Evolutionary conservation across 1,140 invertebrate genomes (phyloP), one percentile per base, ranked within the genome.

Genomic region (Calycopis cecrops): DNA sequence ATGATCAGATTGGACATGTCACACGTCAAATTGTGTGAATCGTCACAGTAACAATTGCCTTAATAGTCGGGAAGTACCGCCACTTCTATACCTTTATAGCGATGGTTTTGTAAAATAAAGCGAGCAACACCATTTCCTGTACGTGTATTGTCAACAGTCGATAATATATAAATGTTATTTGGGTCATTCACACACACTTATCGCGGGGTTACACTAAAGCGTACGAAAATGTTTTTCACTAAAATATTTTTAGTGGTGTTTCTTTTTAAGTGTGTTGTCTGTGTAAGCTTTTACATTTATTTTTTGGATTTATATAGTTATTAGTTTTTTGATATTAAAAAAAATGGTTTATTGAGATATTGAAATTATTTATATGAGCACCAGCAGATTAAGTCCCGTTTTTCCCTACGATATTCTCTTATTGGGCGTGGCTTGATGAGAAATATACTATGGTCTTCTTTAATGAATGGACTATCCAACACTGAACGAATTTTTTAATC

Each of bases 111-210:
- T 44, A 1, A 17, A 44, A 28, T 28, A 28, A 28, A 6, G 2
- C 21, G 21, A 12, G 16, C 40, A 44, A 44, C 16, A 7, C 16
- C 9, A 16, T 14, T 44, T 44, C 40, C 40, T 44, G 40, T 44
- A 9, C 40, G 9, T 44, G 14, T 44, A 14, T 17, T 44, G 14
- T 44, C 9, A 16, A 4, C 17, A 16, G 9, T 44, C 14, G 12
- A 44, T 44, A 17, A 16, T 44, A 42, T 42, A 44, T 44, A 44
- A 44, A 44, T 44, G 40, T 44, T 14, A 44, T 44, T 44, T 18
- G 14, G 40, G 40, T 17, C 40, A 44, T 44, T 44, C 40, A 44
- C 40, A 16, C 40, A 44, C 16, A 44, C 16, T 44, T 44, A 44
- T 16, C 14, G 7, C 40, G 40, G 14, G 3, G 14, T 44, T 44